Evolutionary conservation across 2,888 invertebrate genomes (phyloP).

Genomic region (Alviniconcha strummeri): DNA sequence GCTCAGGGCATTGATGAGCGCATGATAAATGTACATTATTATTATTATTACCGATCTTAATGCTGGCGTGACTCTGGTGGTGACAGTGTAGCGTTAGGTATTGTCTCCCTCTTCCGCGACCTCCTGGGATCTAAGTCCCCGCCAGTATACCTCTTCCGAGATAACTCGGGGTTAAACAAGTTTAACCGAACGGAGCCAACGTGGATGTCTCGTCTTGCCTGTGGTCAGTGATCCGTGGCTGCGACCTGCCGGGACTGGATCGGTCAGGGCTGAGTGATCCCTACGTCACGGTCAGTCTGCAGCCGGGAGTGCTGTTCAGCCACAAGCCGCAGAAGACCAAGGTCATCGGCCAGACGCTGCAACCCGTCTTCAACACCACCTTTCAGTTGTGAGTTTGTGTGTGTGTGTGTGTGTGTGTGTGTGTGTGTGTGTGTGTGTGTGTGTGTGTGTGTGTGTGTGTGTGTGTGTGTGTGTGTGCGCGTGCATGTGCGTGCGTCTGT

Average conservation of each 20-base stretch:
- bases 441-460: too few relatives aligned
- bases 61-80: too few relatives aligned
- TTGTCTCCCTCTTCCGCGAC: too few relatives aligned
- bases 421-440: background rate
- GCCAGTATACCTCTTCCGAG: too few relatives aligned
- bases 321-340: slow-evolving; percentile 53
- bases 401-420: background rate
- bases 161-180: too few relatives aligned
- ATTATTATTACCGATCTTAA: too few relatives aligned
- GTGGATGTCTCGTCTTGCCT: background rate
- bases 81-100: too few relatives aligned
- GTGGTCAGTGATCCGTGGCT: slow-evolving; percentile 60
- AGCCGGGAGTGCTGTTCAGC: slow-evolving; percentile 57
- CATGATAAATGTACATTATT: too few relatives aligned
- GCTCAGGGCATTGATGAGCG: too few relatives aligned
- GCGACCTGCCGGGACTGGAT: slow-evolving; percentile 63
- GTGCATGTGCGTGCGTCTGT: background rate
- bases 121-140: too few relatives aligned
- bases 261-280: slow-evolving; percentile 63
- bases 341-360: slow-evolving; percentile 56
- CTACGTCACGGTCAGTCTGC: slow-evolving; percentile 60
- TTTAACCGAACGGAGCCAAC: too few relatives aligned
- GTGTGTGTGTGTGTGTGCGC: background rate
- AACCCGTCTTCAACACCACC: slow-evolving; percentile 64
- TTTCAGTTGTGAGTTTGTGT: slow-evolving; percentile 67